Conservation (phyloP, 1,140 invertebrate genomes). For the Megalopta genalis region DNA sequence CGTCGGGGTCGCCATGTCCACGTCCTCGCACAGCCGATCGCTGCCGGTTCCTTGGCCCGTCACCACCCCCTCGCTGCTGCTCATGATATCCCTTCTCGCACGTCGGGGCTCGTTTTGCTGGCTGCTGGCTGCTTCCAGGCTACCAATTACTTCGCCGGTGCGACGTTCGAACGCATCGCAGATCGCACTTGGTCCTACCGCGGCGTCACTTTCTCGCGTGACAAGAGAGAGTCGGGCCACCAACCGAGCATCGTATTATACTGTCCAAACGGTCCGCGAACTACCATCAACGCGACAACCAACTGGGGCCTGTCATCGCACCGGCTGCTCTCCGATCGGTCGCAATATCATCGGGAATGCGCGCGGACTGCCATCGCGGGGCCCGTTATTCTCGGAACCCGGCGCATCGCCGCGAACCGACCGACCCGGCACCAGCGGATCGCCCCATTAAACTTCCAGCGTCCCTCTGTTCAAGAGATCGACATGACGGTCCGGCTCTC, state of each 20-base stretch:
- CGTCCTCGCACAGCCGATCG: slow-evolving; percentile 69
- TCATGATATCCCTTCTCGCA: slow-evolving; percentile 54
- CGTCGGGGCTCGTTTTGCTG: too few species aligned
- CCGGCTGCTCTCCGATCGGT: neutral
- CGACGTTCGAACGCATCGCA: slow-evolving; percentile 5
- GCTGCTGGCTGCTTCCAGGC: too few species aligned
- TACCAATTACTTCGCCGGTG: too few species aligned
- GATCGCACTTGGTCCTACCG: neutral
- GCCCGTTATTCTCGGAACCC: slow-evolving; percentile 61
- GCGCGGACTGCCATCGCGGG: slow-evolving; percentile 22
- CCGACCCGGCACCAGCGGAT: slow-evolving; percentile 58
- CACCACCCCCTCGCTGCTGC: slow-evolving; percentile 69
- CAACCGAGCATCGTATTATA: neutral
- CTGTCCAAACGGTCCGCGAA: neutral
- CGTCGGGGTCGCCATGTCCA: slow-evolving; percentile 75
- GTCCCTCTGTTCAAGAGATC: slow-evolving; percentile 39
- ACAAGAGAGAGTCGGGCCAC: too few species aligned
- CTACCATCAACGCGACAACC: slow-evolving; percentile 9
- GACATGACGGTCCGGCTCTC: slow-evolving; percentile 33
- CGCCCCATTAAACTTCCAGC: slow-evolving; percentile 47
- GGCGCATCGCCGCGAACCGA: slow-evolving; percentile 58
- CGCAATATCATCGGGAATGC: neutral
- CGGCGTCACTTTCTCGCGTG: neutral
- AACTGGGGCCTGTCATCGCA: slow-evolving; percentile 19
- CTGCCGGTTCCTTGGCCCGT: slow-evolving; percentile 68